Base-by-base conservation (phyloP, 2,888 invertebrate genomes). In the Timandra comae region DNA sequence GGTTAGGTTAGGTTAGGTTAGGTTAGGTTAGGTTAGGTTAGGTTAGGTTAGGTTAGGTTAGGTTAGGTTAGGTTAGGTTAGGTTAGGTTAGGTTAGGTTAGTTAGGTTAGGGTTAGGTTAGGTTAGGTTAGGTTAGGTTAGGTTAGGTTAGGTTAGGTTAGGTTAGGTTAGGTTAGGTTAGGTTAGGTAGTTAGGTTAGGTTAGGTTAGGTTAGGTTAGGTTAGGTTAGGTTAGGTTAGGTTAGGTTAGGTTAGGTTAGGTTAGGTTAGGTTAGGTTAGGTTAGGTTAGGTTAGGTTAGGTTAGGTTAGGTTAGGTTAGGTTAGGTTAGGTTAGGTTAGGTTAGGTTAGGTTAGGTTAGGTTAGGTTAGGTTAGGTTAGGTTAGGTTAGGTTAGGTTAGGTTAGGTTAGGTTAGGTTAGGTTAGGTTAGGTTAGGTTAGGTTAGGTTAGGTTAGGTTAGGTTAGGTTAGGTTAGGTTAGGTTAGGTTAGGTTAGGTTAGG, bases 151-250 rank as follows among this genome's bases (percentile, higher is more conserved):
- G 40, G 43, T 40, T 40, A 40, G 39, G 39, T 39, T 38, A 33
- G 42, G 31, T 28, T 30, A 30, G 36, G 33, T 38, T 30, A 33
- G 30, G 33, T 35, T 35, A 35, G 35, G 35, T 35, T 35, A 35
- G 35, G 35, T 35, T 35, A 35, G 35, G 34, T 34, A 26, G 35
- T 35, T 39, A 32, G 39, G 39, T 35, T 39, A 35, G 35, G 39
- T 36, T 41, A 36, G 39, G 41, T 41, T 41, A 41, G 41, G 36
- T 41, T 36, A 41, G 41, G 36, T 41, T 36, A 34, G 35, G 35
- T 40, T 41, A 41, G 41, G 41, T 41, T 41, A 41, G 41, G 41
- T 41, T 41, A 37, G 33, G 41, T 41, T 36, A 42, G 42, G 42
- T 41, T 40, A 37, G 41, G 33, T 41, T 37, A 37, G 41, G 36